Evolutionary conservation across 2,113 vertebrate species (phyloP), one percentile per base, ranked within the genome.

Genomic region (Seriola rivoliana): DNA sequence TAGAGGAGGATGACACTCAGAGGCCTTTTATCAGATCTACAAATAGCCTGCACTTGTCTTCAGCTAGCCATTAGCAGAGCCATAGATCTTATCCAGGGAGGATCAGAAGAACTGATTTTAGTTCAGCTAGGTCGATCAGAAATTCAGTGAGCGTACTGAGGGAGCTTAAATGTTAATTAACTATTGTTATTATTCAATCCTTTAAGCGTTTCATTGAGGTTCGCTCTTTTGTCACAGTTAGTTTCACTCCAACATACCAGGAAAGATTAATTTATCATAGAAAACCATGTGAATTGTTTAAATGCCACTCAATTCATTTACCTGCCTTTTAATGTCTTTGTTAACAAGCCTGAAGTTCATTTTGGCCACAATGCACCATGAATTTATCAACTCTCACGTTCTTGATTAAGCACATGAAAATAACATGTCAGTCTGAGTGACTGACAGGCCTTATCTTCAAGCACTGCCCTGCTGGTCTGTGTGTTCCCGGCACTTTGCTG

Each of bases 381-480:
- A 29, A 77, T 87, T 59, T 60, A 70, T 88, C 55, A 71, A 59
- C 59, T n/a, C 23, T 17, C n/a, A 8, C 7, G 5, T 55, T 67
- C 36, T 13, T 80, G 21, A 70, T 84, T 72, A 82, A 78, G 50
- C 46, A 58, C 48, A 68, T 60, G 21, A 63, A 68, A 70, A 71
- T 13, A 44, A 36, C 40, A 81, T 69, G 70, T 29, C 73, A 66
- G 76, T 89, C 66, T 54, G 9, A n/a, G 66, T 89, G 90, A 92
- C 23, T 90, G 91, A 57, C 89, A 81, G 81, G 36, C 21, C 71
- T 91, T 90, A 92, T 91, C 91, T 81, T 25, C 14, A 64, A n/a
- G 60, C 59, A 40, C 48, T 59, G 23, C 52, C 77, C 48, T 38
- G 25, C 17, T 9, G 7, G 17, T 40, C 42, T 14, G n/a, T 69